Percentiles rank a stretch among this genome's conserved stretches.
These are phyloP conservation scores for Luscinia luscinia DNA, from an alignment of 2,797 vertebrate genomes.

Conservation along the genomic window DNA sequence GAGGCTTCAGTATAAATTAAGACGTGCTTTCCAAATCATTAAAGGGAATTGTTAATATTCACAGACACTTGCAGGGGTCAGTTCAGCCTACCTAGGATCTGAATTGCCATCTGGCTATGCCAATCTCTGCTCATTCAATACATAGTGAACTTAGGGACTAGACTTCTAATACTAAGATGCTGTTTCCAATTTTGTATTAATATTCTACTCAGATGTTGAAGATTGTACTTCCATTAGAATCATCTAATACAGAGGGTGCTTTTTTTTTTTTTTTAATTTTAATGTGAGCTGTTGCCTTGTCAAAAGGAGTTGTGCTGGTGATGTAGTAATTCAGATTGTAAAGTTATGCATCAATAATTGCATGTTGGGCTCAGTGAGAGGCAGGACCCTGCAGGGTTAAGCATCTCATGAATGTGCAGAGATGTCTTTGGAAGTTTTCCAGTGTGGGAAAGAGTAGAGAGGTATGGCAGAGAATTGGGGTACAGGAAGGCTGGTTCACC, in stretches of 20 bases:
- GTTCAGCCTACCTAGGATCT: constrained; percentile 52
- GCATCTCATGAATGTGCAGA: neutral
- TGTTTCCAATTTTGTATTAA: constrained; percentile 56
- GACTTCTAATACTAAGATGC: neutral
- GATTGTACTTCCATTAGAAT: constrained; percentile 73
- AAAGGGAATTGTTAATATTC: constrained; percentile 73
- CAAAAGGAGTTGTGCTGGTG: constrained; percentile 3
- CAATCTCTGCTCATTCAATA: constrained; percentile 35
- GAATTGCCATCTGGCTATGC: constrained; percentile 60
- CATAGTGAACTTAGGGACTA: constrained; percentile 6
- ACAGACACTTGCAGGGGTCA: constrained; percentile 57
- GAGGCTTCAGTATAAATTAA: constrained; percentile 51
- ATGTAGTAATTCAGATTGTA: neutral
- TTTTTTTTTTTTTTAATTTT: constrained; percentile 21
- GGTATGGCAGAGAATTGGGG: neutral
- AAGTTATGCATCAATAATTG: neutral
- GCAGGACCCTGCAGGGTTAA: neutral
- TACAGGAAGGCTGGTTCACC: neutral
- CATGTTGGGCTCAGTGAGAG: neutral
- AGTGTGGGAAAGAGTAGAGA: neutral
- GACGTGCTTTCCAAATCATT: constrained; percentile 52
- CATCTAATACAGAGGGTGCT: constrained; percentile 34
- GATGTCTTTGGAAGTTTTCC: neutral
- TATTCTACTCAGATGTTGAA: constrained; percentile 74
- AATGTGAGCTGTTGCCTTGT: neutral